These are phyloP conservation scores for Ancistrus triradiatus DNA, from an alignment of 2,113 vertebrate species.

Conservation along the genomic window DNA sequence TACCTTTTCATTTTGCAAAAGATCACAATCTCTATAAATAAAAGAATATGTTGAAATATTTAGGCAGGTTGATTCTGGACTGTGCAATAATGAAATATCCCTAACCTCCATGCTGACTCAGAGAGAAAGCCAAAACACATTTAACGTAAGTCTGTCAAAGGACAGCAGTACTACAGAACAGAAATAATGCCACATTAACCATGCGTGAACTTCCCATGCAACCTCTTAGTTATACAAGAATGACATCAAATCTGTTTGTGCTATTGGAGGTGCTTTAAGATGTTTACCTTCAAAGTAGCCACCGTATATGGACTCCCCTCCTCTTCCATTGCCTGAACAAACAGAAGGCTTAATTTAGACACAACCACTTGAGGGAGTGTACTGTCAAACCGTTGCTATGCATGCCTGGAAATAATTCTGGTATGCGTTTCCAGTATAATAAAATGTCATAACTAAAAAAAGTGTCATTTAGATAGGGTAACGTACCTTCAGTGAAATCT, in stretches of 20 bases:
- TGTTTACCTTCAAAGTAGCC: conserved; percentile 98
- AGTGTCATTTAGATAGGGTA: neutral
- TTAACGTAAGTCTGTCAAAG: conserved; percentile 39
- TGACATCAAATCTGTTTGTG: conserved; percentile 40
- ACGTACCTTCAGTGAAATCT: conserved; percentile 95
- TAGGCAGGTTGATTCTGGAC: conserved; percentile 97
- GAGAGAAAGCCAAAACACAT: conserved; percentile 56
- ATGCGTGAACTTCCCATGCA: conserved; percentile 81
- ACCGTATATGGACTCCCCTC: conserved; percentile 96
- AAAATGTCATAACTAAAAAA: neutral
- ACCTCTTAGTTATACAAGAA: conserved; percentile 78
- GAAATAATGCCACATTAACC: conserved; percentile 56
- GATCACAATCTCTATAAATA: conserved; percentile 99
- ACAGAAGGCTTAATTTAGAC: conserved; percentile 21
- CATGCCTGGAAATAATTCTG: too few relatives aligned
- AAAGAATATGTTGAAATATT: conserved; percentile 99
- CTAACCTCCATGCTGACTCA: conserved; percentile 97
- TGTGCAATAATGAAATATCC: conserved; percentile 91
- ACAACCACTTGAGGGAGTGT: too few relatives aligned
- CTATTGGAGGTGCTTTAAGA: conserved; percentile 8
- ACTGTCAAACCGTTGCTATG: too few relatives aligned
- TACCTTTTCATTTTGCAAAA: conserved; percentile 99
- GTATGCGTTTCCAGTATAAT: too few relatives aligned
- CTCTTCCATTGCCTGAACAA: conserved; percentile 89
- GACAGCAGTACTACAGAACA: conserved; percentile 33